These are phyloP conservation scores for Actinostola sp. DNA, from an alignment of 92 coral and sea anemone species.

Conservation along the genomic window DNA sequence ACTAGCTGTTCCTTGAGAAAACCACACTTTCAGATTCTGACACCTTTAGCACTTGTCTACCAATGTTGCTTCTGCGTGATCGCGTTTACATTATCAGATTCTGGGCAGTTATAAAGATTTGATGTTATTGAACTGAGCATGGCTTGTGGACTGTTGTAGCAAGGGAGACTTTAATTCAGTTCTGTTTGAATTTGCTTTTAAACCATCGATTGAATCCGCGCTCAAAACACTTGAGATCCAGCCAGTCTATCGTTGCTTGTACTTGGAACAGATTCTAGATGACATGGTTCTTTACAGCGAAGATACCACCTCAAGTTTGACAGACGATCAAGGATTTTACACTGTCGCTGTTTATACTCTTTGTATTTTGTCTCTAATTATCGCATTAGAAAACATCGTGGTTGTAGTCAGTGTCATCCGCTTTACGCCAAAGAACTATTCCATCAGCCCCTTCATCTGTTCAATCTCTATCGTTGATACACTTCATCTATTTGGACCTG, in stretches of 20 bases:
- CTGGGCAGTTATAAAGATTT: too few relatives aligned
- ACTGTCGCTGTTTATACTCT: constrained; percentile 28
- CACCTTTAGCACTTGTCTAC: neutral
- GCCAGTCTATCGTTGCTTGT: too few relatives aligned
- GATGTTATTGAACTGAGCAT: too few relatives aligned
- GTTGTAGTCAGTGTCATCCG: constrained; percentile 51
- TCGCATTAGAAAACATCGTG: constrained; percentile 53
- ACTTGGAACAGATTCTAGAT: too few relatives aligned
- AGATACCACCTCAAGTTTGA: constrained; percentile 13
- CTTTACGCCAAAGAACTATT: constrained; percentile 53
- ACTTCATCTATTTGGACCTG: constrained; percentile 62
- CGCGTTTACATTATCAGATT: constrained; percentile 8
- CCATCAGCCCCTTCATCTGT: constrained; percentile 49
- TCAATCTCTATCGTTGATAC: constrained; percentile 63
- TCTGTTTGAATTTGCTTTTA: neutral
- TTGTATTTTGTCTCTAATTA: constrained; percentile 42
- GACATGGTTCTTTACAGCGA: neutral
- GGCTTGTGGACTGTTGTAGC: too few relatives aligned
- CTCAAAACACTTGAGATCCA: too few relatives aligned
- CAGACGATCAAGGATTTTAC: constrained; percentile 27
- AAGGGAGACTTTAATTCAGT: neutral
- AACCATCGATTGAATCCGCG: too few relatives aligned
- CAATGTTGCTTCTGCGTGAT: neutral
- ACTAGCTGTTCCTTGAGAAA: neutral
- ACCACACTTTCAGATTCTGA: neutral